Conservation (phyloP, 1,140 invertebrate species). For the Ceratina japonica region DNA sequence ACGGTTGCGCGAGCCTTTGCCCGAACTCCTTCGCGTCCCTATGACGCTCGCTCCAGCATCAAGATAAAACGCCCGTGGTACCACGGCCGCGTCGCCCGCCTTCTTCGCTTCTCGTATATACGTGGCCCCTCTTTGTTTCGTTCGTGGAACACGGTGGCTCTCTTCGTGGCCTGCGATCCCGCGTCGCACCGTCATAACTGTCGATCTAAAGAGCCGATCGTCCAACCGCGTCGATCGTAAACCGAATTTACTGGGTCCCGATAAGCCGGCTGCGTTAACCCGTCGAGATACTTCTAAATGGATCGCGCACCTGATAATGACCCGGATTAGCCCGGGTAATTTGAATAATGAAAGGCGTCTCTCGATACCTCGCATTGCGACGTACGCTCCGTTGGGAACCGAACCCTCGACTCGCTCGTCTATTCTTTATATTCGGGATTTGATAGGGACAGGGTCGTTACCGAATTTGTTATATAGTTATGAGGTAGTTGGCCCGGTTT, state of each 20-base stretch:
- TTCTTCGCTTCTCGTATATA: background rate
- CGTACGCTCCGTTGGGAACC: slow-evolving; percentile 8
- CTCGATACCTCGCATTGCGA: slow-evolving; percentile 5
- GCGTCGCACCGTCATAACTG: slow-evolving; percentile 47
- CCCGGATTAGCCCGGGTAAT: slow-evolving; percentile 30
- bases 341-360: slow-evolving; percentile 43
- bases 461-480: too few species aligned
- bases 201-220: slow-evolving; percentile 45
- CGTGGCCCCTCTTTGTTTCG: background rate
- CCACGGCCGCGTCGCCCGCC: slow-evolving; percentile 2
- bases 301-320: slow-evolving; percentile 32
- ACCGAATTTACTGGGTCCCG: slow-evolving; percentile 51
- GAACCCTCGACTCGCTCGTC: slow-evolving; percentile 14
- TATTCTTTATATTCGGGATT: too few species aligned
- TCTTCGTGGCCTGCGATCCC: slow-evolving; percentile 1
- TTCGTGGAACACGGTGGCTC: background rate
- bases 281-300: slow-evolving; percentile 34
- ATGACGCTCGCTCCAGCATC: slow-evolving; percentile 62
- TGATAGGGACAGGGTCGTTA: too few species aligned
- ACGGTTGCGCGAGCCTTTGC: slow-evolving; percentile 63
- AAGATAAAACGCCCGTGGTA: slow-evolving; percentile 56
- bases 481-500: too few species aligned
- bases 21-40: slow-evolving; percentile 57
- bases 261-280: slow-evolving; percentile 49
- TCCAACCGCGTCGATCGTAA: slow-evolving; percentile 43